Base-by-base conservation (phyloP, 2,113 vertebrate genomes). In the Tachycineta bicolor region DNA sequence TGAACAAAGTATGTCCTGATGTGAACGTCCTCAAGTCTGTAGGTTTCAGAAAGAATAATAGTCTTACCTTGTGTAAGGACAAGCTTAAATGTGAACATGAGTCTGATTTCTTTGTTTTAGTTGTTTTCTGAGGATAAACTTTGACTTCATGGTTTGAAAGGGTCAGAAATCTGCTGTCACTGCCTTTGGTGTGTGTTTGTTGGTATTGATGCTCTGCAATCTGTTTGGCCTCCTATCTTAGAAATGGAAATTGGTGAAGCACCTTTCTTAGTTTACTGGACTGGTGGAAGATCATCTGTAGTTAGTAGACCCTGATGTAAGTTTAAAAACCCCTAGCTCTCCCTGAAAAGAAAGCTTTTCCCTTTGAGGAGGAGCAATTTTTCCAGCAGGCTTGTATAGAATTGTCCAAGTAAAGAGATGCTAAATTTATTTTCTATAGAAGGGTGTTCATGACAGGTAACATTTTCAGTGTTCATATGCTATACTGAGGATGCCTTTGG, bases 301-400 rank as follows among this genome's bases (percentile, higher is more conserved):
- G 58, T 17, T 23, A 9, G 22, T 53, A 9, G 9, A 26, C 17
- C 73, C 10, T 60, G 20, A 67, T 2, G 12, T 10, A 44, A 46
- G 5, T 34, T 68, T 6, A 22, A 46, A 68, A 62, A 8, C 1
- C 5, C 2, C 20, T 43, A 26, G 5, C 0, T 60, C 3, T 70
- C 10, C 5, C 10, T 33, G 14, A 29, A 63, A 83, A 80, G 3
- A n/a, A n/a, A 67, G 15, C 3, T 74, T 67, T 79, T 44, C 11
- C 3, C 2, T 55, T 26, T 29, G 58, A 58, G 50, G 28, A 82
- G 9, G 14, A 53, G 2, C 2, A 4, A 25, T 74, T 73, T 60
- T 31, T 49, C 34, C 22, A 74, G 17, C 13, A 33, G 47, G 2
- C 33, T 63, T 74, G 50, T 65, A 12, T 5, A 21, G 49, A 53